Evolutionary conservation across 2,797 vertebrate species (phyloP).

Genomic region (Hemibagrus guttatus): DNA sequence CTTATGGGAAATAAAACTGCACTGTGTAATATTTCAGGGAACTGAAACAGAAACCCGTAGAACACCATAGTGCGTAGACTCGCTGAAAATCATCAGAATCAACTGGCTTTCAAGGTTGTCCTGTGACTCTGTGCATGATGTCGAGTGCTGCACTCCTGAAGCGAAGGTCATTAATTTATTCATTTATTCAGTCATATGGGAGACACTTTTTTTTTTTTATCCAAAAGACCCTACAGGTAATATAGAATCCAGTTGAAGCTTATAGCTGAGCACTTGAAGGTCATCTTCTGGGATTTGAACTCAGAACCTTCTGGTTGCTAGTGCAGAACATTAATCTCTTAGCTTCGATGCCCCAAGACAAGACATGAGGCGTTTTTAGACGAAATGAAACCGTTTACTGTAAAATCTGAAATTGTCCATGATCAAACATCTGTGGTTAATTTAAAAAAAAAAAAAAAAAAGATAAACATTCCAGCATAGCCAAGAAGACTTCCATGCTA

Average conservation of each 20-base stretch:
- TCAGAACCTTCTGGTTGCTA: background rate
- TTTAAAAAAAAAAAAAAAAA: background rate
- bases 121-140: background rate
- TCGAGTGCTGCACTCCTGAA: background rate
- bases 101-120: background rate
- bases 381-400: constrained; percentile 15
- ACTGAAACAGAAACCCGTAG: background rate
- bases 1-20: no score
- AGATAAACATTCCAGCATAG: background rate
- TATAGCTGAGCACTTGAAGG: background rate
- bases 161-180: background rate
- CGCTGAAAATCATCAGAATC: no score
- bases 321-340: background rate
- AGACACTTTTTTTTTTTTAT: background rate
- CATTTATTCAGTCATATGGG: background rate
- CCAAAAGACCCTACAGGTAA: background rate
- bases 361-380: background rate
- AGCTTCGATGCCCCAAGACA: background rate
- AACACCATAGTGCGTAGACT: background rate
- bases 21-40: background rate
- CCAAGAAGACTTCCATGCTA: constrained; percentile 19
- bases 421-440: constrained; percentile 24
- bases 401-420: background rate
- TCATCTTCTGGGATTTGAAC: constrained; percentile 2
- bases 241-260: background rate